phyloP scores from a whole-genome alignment of 2,797 vertebrate genomes.

The Lateolabrax maculatus region DNA sequence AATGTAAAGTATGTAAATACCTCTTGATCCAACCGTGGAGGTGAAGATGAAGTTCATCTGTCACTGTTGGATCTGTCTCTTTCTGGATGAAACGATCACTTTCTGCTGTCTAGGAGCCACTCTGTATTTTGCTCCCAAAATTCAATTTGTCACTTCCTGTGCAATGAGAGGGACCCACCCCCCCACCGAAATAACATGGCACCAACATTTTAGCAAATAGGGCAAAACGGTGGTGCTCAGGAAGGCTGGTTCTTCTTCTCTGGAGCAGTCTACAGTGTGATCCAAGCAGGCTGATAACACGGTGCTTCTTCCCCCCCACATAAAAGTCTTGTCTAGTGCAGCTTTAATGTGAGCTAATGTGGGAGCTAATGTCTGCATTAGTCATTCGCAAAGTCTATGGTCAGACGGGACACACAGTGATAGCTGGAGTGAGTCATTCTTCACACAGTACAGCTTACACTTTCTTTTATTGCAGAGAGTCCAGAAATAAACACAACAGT shows the following conservation, averaged over 20 bases:
- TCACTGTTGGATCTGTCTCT: background rate
- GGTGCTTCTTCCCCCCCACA: background rate
- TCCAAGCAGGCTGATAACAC: slow-evolving; percentile 46
- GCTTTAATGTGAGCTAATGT: slow-evolving; percentile 26
- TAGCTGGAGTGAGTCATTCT: background rate
- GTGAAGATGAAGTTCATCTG: slow-evolving; percentile 11
- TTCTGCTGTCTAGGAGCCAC: background rate
- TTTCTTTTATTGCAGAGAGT: background rate
- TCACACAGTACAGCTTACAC: background rate
- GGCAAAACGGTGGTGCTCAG: slow-evolving; percentile 36
- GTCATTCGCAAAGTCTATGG: too few species aligned
- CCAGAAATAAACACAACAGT: background rate
- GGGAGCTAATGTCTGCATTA: slow-evolving; percentile 18
- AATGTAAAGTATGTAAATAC: background rate
- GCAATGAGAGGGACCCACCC: background rate
- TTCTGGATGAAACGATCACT: background rate
- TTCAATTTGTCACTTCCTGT: slow-evolving; percentile 32
- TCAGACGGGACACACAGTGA: background rate
- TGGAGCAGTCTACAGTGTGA: slow-evolving; percentile 25
- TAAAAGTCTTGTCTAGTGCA: slow-evolving; percentile 24
- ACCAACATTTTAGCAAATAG: slow-evolving; percentile 62
- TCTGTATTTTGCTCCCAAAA: slow-evolving; percentile 1
- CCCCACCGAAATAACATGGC: slow-evolving; percentile 36
- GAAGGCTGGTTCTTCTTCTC: slow-evolving; percentile 28
- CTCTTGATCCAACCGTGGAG: background rate